Conservation (phyloP, 2,888 invertebrate genomes). For the Torymus tubicola region DNA sequence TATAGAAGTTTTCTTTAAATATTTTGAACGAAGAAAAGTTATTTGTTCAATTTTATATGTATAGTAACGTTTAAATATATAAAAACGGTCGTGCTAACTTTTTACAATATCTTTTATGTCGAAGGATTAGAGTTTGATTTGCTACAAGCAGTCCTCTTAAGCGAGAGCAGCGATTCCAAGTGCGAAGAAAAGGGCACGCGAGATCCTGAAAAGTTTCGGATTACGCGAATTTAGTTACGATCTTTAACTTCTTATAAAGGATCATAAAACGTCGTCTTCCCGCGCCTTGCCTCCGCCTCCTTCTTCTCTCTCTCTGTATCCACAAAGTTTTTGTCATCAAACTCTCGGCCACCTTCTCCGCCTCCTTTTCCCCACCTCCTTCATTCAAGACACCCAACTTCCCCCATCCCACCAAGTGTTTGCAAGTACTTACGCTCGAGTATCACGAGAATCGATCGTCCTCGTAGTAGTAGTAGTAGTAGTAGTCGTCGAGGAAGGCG, state of each 20-base stretch:
- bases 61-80: too few relatives aligned
- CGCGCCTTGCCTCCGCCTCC: too few relatives aligned
- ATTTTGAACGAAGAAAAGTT: too few relatives aligned
- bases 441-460: conserved; percentile 29
- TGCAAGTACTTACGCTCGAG: conserved; percentile 40
- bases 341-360: conserved; percentile 5
- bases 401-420: conserved; percentile 30
- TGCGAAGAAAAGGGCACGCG: conserved; percentile 8
- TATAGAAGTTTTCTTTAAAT: too few relatives aligned
- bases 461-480: too few relatives aligned
- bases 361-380: background rate
- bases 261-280: conserved; percentile 14
- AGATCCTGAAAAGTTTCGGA: background rate
- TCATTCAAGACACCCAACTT: conserved; percentile 3
- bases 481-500: too few relatives aligned
- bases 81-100: too few relatives aligned
- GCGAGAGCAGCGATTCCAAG: background rate
- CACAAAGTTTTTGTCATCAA: conserved; percentile 48
- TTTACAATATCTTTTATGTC: too few relatives aligned
- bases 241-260: conserved; percentile 30
- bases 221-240: conserved; percentile 36
- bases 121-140: too few relatives aligned
- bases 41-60: too few relatives aligned
- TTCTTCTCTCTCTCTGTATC: background rate
- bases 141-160: too few relatives aligned